Percentiles rank a stretch among this genome's conserved stretches.
Evolutionary conservation across 2,113 vertebrate species (phyloP).

Genomic region (Aphelocoma coerulescens): DNA sequence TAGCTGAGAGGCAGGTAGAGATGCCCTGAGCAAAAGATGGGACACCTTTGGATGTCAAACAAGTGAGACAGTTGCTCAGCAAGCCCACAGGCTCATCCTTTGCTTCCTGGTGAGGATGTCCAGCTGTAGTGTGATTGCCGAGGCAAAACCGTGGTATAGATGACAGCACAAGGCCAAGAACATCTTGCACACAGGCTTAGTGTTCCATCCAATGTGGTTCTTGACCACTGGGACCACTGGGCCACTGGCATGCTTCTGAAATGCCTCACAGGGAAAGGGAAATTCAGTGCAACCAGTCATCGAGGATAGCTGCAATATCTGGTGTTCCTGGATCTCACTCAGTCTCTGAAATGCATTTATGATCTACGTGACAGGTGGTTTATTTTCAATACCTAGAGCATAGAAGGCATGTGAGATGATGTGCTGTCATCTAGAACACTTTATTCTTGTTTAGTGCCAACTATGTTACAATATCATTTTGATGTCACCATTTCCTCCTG

Average conservation of each 20-base stretch:
- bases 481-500: slow-evolving; percentile 52
- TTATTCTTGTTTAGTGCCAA: slow-evolving; percentile 62
- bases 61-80: neutral
- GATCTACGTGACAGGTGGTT: slow-evolving; percentile 1
- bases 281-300: neutral
- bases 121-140: neutral
- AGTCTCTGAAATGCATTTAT: neutral
- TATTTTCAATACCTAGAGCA: slow-evolving; percentile 46
- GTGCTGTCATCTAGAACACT: slow-evolving; percentile 59
- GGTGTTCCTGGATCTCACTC: slow-evolving; percentile 5
- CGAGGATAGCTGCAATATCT: neutral
- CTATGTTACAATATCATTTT: slow-evolving; percentile 66
- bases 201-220: neutral
- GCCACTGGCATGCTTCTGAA: neutral
- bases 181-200: neutral
- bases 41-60: neutral
- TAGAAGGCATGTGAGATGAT: slow-evolving; percentile 39
- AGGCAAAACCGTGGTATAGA: neutral
- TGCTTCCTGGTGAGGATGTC: neutral
- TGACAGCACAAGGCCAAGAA: neutral
- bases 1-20: neutral
- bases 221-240: neutral
- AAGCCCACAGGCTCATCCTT: neutral
- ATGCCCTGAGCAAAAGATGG: neutral
- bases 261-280: neutral